Conservation (phyloP, 2,888 invertebrate species). For the Synanthedon formicaeformis region DNA sequence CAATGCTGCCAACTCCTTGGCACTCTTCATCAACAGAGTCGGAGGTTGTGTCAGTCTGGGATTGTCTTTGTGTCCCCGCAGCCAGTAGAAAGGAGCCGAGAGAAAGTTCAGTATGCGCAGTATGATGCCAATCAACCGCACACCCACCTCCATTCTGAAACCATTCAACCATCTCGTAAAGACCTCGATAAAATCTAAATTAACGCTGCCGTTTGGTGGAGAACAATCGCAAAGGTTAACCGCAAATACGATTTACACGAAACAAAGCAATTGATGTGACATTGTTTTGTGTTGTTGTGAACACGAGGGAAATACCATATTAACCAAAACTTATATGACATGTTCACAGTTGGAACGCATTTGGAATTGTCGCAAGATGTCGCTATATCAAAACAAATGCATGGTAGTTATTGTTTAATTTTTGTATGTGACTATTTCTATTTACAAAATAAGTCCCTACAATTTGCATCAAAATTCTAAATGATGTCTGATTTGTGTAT, state of each 20-base stretch:
- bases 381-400: too few species aligned
- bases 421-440: too few species aligned
- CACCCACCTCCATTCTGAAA: conserved; percentile 58
- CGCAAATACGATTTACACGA: not conserved
- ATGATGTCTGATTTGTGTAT: not conserved
- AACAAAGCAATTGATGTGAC: not conserved
- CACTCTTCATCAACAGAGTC: conserved; percentile 67
- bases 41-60: conserved; percentile 42
- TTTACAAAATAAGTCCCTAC: too few species aligned
- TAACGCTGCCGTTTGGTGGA: not conserved
- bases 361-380: too few species aligned
- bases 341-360: too few species aligned
- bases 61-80: conserved; percentile 26
- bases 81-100: conserved; percentile 47
- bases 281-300: not conserved
- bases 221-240: not conserved
- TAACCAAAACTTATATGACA: too few species aligned
- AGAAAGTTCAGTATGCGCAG: conserved; percentile 45
- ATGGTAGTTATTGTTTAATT: too few species aligned
- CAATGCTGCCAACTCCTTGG: conserved; percentile 67
- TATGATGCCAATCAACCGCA: conserved; percentile 45
- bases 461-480: too few species aligned
- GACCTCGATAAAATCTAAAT: too few species aligned
- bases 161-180: too few species aligned
- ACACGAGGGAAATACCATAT: too few species aligned